A percentile compares a stretch with the other conserved stretches of the same genome.
These are phyloP conservation scores for Leptinotarsa tumamoca DNA, from an alignment of 2,888 invertebrate genomes.

Conservation along the genomic window DNA sequence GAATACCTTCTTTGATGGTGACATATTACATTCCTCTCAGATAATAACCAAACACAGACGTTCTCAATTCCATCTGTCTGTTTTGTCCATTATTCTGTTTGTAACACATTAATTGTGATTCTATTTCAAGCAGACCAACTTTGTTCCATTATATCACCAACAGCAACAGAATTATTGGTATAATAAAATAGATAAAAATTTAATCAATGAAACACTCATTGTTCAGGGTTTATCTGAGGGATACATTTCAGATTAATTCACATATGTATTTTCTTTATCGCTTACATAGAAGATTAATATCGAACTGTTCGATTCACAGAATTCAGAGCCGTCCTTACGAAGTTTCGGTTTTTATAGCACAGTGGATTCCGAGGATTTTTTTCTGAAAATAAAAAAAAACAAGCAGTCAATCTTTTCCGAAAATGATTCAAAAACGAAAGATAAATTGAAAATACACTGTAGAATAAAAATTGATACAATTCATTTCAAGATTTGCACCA, in stretches of 20 bases:
- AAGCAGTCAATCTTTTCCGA: too few species aligned
- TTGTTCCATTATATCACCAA: neutral
- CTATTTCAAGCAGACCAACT: neutral
- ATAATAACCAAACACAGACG: too few species aligned
- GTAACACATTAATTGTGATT: neutral
- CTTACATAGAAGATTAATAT: neutral
- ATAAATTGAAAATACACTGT: too few species aligned
- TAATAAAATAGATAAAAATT: neutral
- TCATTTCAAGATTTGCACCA: too few species aligned
- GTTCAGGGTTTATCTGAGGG: neutral
- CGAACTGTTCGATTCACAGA: neutral
- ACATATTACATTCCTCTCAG: too few species aligned
- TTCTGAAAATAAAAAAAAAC: too few species aligned
- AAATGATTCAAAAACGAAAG: too few species aligned
- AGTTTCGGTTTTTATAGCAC: neutral
- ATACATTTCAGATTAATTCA: neutral
- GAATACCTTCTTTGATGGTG: too few species aligned
- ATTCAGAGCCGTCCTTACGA: neutral
- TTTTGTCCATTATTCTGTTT: neutral
- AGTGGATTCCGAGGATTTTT: too few species aligned
- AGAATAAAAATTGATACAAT: too few species aligned
- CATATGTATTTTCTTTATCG: neutral
- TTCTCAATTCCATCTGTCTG: neutral
- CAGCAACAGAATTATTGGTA: neutral
- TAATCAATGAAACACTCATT: conserved; percentile 6